A percentile compares a stretch with the other conserved stretches of the same genome.
Conservation (phyloP, 1,140 invertebrate genomes). For the Lucilia sericata region DNA sequence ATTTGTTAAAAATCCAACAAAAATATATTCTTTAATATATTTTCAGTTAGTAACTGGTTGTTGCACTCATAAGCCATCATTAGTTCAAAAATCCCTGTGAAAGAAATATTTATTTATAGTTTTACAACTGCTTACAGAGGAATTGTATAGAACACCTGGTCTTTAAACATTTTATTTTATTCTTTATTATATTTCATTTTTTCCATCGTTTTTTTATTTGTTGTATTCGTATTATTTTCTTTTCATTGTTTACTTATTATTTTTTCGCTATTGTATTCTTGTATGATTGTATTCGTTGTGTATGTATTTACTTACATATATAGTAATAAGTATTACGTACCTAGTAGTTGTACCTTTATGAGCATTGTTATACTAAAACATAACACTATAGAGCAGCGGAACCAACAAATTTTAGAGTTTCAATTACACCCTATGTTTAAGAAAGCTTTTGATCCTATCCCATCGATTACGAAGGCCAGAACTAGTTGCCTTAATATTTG, state of each 20-base stretch:
- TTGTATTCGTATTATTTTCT: not conserved
- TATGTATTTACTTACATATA: too few species aligned
- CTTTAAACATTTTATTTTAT: not conserved
- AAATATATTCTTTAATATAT: too few species aligned
- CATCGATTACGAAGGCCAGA: too few species aligned
- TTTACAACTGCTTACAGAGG: not conserved
- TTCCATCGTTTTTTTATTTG: not conserved
- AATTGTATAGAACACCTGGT: constrained; percentile 10
- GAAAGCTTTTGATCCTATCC: too few species aligned
- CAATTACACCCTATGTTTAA: too few species aligned
- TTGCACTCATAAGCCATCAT: too few species aligned
- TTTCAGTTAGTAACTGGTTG: too few species aligned
- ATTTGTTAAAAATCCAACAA: too few species aligned
- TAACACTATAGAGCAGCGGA: not conserved
- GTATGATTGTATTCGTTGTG: not conserved
- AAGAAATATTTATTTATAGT: too few species aligned
- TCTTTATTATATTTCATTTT: not conserved
- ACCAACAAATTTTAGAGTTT: too few species aligned
- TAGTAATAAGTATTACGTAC: not conserved
- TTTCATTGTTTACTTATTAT: constrained; percentile 14
- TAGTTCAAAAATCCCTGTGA: too few species aligned
- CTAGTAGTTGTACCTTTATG: not conserved
- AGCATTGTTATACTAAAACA: not conserved
- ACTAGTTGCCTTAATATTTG: too few species aligned
- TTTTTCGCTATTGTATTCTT: not conserved